Evolutionary conservation across 2,797 vertebrate species (phyloP).

Genomic region (Setipinna tenuifilis): DNA sequence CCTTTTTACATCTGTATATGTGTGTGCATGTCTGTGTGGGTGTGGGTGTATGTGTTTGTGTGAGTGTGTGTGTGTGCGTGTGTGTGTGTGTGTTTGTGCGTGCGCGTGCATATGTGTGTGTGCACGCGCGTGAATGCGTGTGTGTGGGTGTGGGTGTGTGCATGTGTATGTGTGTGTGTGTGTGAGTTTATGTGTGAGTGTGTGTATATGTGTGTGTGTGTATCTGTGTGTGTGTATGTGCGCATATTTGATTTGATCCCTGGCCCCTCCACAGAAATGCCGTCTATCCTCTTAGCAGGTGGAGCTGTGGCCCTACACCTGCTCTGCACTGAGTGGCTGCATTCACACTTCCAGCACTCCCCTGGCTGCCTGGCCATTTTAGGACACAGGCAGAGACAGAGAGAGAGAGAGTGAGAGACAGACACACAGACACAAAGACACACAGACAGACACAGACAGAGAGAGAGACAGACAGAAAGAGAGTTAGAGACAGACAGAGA

Average conservation of each 20-base stretch:
- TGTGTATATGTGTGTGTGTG: neutral
- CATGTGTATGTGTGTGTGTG: constrained; percentile 37
- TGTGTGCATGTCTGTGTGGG: neutral
- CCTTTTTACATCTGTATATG: neutral
- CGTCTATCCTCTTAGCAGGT: neutral
- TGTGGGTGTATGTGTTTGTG: constrained; percentile 6
- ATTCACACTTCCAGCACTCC: constrained; percentile 24
- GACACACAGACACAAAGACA: neutral
- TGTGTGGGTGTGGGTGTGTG: neutral
- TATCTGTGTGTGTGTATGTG: constrained; percentile 16
- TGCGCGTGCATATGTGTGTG: constrained; percentile 6
- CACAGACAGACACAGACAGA: too few species aligned
- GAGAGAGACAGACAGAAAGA: too few species aligned
- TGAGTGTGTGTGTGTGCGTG: neutral
- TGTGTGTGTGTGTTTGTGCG: neutral
- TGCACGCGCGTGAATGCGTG: neutral
- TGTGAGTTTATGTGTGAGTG: neutral
- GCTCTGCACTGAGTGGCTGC: constrained; percentile 6
- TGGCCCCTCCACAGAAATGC: neutral
- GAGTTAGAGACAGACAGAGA: too few species aligned
- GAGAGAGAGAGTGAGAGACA: too few species aligned
- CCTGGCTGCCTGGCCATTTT: neutral
- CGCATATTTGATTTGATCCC: constrained; percentile 3
- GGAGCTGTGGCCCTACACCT: neutral
- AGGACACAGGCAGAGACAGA: neutral